A percentile compares a stretch with the other conserved stretches of the same genome.
phyloP scores from a whole-genome alignment of 1,140 invertebrate species.

The Pseudobourletiella spinata region DNA sequence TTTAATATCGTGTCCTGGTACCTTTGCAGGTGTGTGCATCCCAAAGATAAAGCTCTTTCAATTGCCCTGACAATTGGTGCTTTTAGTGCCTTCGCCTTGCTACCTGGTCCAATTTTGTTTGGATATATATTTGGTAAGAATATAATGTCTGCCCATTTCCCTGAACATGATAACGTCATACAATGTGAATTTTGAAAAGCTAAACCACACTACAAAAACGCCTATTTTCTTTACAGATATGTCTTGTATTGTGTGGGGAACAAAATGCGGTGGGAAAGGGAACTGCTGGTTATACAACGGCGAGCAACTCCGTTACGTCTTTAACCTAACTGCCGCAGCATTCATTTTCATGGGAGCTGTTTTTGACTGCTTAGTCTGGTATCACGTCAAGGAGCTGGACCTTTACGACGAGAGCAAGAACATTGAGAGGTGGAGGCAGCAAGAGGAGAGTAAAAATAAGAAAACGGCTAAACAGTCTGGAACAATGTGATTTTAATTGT shows the following conservation, averaged over 20 bases:
- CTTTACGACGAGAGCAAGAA: conserved; percentile 25
- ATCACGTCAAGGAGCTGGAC: conserved; percentile 32
- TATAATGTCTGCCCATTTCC: no score
- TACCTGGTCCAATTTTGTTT: conserved; percentile 33
- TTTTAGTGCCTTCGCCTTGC: conserved; percentile 24
- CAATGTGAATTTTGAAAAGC: no score
- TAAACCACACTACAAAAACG: no score
- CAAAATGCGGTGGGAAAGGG: conserved; percentile 15
- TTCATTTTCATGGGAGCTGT: conserved; percentile 24
- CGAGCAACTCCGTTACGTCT: conserved; percentile 26
- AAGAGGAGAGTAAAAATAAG: not conserved
- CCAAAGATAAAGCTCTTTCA: conserved; percentile 39
- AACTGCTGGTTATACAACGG: conserved; percentile 33
- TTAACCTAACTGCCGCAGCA: conserved; percentile 32
- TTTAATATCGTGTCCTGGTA: not conserved
- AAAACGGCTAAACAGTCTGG: not conserved
- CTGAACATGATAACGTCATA: no score
- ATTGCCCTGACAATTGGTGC: conserved; percentile 35
- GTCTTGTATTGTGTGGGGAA: conserved; percentile 31
- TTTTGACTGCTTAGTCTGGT: conserved; percentile 28
- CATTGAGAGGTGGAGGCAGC: not conserved
- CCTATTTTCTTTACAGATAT: conserved; percentile 15
- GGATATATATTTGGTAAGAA: conserved; percentile 26
- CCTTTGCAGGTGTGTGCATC: conserved; percentile 37
- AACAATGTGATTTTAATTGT: not conserved